phyloP scores from a whole-genome alignment of 2,113 vertebrate species.

The Capra hircus region DNA sequence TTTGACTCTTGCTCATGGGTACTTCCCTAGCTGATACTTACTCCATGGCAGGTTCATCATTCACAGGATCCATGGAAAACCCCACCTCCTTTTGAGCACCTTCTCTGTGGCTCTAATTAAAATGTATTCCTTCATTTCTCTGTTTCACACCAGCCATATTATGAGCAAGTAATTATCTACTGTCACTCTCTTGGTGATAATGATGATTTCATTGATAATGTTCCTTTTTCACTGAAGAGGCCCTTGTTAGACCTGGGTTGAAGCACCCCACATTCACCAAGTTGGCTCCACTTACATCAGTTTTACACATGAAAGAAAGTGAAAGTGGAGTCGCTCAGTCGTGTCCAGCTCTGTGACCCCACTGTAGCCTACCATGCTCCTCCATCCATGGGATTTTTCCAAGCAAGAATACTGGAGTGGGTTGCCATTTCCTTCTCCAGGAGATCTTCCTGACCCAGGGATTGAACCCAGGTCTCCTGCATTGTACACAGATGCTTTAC shows the following conservation, averaged over 20 bases:
- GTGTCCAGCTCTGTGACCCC: fast-evolving
- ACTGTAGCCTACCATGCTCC: neutral
- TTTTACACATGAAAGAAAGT: neutral
- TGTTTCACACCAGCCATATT: neutral
- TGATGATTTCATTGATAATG: neutral
- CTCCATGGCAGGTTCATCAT: neutral
- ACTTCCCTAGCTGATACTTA: neutral
- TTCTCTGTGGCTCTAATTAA: neutral
- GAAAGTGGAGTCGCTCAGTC: neutral
- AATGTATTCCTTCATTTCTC: neutral
- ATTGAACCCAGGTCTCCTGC: neutral
- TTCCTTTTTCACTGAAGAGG: neutral
- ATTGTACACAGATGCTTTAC: neutral
- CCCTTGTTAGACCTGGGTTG: neutral
- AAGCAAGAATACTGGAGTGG: neutral
- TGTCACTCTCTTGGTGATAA: neutral
- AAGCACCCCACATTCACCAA: neutral
- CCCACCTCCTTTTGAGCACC: neutral
- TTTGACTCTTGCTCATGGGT: neutral
- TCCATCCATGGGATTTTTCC: neutral
- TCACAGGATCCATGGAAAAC: neutral
- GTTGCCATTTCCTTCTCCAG: neutral
- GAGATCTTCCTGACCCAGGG: neutral
- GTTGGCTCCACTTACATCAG: neutral
- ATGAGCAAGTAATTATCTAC: neutral